A percentile compares a stretch with the other conserved stretches of the same genome.
phyloP scores from a whole-genome alignment of 2,888 invertebrate genomes.

The Sarcophaga carnaria region DNA sequence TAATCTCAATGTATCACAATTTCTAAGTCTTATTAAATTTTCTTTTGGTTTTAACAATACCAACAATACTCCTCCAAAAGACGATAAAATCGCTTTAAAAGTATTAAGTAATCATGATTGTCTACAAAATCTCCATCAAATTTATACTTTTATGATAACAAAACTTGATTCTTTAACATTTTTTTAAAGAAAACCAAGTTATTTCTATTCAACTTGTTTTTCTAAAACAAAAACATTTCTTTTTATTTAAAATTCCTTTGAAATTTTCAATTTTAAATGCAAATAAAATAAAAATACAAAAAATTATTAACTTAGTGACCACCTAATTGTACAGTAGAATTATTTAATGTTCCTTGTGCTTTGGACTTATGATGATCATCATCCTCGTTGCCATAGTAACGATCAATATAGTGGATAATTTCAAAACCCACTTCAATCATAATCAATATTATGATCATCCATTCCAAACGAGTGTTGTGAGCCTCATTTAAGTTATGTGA shows the following conservation, averaged over 20 bases:
- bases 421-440: slow-evolving; percentile 96
- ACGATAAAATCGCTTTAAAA: too few relatives aligned
- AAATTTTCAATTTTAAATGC: slow-evolving; percentile 30
- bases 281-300: slow-evolving; percentile 4
- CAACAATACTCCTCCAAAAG: too few relatives aligned
- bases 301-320: neutral
- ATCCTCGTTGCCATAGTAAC: slow-evolving; percentile 80
- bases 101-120: too few relatives aligned
- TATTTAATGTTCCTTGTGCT: neutral
- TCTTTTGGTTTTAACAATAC: too few relatives aligned
- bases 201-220: neutral
- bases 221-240: neutral
- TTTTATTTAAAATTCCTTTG: neutral
- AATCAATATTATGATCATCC: slow-evolving; percentile 98
- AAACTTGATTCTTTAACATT: neutral
- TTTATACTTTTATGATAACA: neutral
- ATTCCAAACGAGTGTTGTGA: slow-evolving; percentile 96
- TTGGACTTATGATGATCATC: slow-evolving; percentile 17
- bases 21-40: too few relatives aligned
- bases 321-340: slow-evolving; percentile 32
- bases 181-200: slow-evolving; percentile 1
- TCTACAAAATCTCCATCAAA: neutral
- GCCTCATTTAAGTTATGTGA: slow-evolving; percentile 95
- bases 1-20: too few relatives aligned
- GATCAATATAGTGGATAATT: slow-evolving; percentile 88